phyloP scores from a whole-genome alignment of 2,888 invertebrate genomes.

The Neoitamus cyanurus region DNA sequence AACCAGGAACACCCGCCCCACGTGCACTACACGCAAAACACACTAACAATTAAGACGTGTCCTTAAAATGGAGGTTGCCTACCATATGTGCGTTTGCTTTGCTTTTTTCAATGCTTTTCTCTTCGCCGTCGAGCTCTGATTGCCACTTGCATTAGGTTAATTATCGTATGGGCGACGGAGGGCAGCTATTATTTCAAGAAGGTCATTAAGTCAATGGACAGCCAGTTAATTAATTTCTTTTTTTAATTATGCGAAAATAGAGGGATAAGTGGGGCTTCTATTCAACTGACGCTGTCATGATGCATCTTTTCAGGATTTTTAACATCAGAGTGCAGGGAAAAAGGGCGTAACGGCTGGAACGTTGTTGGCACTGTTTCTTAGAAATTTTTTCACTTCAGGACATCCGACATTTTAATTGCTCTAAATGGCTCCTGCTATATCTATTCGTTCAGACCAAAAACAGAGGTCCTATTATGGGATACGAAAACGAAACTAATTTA shows the following conservation, averaged over 20 bases:
- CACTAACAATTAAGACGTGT: neutral
- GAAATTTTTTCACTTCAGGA: no score
- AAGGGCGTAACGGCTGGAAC: neutral
- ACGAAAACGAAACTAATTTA: no score
- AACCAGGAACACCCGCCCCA: neutral
- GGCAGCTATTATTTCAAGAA: neutral
- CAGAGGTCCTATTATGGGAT: no score
- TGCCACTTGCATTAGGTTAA: neutral
- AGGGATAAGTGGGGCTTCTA: neutral
- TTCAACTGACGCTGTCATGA: neutral
- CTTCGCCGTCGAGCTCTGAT: neutral
- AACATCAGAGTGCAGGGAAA: neutral
- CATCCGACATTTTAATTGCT: no score
- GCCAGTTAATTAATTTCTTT: neutral
- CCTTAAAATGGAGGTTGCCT: conserved; percentile 5
- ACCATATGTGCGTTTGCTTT: neutral
- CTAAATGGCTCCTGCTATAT: no score
- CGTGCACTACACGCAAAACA: neutral
- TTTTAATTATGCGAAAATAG: neutral
- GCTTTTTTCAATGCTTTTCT: neutral
- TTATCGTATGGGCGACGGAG: neutral
- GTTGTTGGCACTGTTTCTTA: neutral
- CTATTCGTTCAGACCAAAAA: no score
- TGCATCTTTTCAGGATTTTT: neutral
- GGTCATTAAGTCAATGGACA: neutral